These are phyloP conservation scores for Coreoperca whiteheadi DNA, from an alignment of 2,113 vertebrate species.

Conservation along the genomic window DNA sequence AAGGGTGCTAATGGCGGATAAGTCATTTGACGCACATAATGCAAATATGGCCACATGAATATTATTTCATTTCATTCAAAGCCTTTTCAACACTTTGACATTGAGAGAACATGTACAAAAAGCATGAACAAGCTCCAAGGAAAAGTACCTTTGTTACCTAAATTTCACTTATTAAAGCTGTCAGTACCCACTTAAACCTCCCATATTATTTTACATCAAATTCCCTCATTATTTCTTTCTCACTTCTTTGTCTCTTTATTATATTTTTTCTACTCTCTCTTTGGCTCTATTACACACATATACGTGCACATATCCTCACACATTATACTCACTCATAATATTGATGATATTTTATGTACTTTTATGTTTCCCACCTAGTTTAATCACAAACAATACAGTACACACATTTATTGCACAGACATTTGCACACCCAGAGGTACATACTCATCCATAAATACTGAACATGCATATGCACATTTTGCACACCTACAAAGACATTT, in stretches of 20 bases:
- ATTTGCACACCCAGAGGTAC: background rate
- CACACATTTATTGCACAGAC: background rate
- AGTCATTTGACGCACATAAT: slow-evolving; percentile 34
- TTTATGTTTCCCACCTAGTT: slow-evolving; percentile 13
- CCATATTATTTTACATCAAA: slow-evolving; percentile 30
- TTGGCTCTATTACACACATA: background rate
- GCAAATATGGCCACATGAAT: slow-evolving; percentile 1
- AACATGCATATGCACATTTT: slow-evolving; percentile 3
- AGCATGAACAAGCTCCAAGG: background rate
- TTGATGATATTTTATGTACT: background rate
- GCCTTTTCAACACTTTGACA: slow-evolving; percentile 10
- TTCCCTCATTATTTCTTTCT: slow-evolving; percentile 28
- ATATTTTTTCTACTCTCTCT: background rate
- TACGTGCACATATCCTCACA: background rate
- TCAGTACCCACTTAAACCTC: slow-evolving; percentile 11
- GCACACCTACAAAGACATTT: background rate
- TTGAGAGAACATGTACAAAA: slow-evolving; percentile 9
- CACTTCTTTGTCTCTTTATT: slow-evolving; percentile 11
- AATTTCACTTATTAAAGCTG: slow-evolving; percentile 20
- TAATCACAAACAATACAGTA: slow-evolving; percentile 4
- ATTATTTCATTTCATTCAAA: slow-evolving; percentile 10
- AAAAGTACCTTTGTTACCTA: background rate
- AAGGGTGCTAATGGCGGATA: slow-evolving; percentile 17
- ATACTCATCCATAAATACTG: background rate
- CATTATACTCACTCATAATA: background rate